A percentile compares a stretch with the other conserved stretches of the same genome.
phyloP scores from a whole-genome alignment of 1,140 invertebrate species.

The Cotesia vestalis region DNA sequence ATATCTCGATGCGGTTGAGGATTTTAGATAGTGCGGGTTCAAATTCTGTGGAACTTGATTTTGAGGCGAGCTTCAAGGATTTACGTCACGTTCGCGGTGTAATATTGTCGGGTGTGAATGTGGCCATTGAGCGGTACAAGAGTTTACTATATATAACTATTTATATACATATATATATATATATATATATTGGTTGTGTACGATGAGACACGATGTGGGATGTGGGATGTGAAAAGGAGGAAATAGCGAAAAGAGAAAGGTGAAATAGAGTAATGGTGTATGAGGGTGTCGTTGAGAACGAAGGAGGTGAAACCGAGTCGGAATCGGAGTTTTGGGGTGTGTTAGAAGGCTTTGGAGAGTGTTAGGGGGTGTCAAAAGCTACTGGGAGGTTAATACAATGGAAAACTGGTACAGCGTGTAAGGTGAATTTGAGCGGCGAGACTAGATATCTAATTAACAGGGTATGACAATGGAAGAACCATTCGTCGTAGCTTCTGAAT shows the following conservation, averaged over 20 bases:
- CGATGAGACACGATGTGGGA: not conserved
- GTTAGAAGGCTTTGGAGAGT: not conserved
- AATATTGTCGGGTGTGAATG: constrained; percentile 47
- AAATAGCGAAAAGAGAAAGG: not conserved
- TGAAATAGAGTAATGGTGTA: not conserved
- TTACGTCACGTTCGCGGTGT: constrained; percentile 53
- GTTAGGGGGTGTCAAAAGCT: not conserved
- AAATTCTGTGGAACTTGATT: not conserved
- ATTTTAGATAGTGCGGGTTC: no score
- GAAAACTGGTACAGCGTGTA: constrained; percentile 41
- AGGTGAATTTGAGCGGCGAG: constrained; percentile 56
- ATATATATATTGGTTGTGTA: constrained; percentile 3
- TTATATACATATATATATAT: no score
- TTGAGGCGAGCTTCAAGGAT: constrained; percentile 42
- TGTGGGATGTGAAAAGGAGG: constrained; percentile 4
- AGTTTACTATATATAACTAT: no score
- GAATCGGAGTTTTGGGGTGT: no score
- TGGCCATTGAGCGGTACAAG: constrained; percentile 45
- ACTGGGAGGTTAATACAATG: constrained; percentile 22
- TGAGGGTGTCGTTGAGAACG: not conserved
- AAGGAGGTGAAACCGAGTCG: not conserved
- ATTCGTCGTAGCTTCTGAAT: constrained; percentile 60
- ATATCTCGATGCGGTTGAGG: not conserved
- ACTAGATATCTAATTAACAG: constrained; percentile 66
- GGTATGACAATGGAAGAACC: constrained; percentile 60